Evolutionary conservation across 2,113 vertebrate genomes (phyloP).

Genomic region (Atherinomorus stipes): DNA sequence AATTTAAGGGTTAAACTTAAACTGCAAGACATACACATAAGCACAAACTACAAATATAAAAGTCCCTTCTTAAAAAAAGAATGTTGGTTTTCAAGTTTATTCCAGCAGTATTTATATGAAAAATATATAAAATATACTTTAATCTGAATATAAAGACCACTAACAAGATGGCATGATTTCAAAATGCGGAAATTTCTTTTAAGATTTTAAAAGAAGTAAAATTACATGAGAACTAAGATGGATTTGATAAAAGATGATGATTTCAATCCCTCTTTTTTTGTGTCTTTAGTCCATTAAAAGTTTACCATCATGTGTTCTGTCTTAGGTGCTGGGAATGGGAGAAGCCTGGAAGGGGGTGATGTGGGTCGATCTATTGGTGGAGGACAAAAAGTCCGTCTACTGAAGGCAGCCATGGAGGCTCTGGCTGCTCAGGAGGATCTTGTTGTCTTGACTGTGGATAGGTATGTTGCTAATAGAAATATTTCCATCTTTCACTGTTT

Average conservation of each 20-base stretch:
- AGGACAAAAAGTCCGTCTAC: constrained; percentile 94
- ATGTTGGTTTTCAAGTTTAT: background rate
- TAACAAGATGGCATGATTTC: no score
- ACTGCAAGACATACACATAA: background rate
- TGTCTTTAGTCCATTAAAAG: background rate
- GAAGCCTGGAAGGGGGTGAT: constrained; percentile 91
- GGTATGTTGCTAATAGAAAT: constrained; percentile 79
- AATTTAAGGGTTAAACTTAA: background rate
- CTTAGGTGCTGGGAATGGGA: constrained; percentile 92
- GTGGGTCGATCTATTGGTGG: constrained; percentile 91
- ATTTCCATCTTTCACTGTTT: background rate
- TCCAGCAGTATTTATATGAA: constrained; percentile 1
- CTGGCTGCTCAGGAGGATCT: constrained; percentile 89
- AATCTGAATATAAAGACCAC: no score
- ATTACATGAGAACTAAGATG: background rate
- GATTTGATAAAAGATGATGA: background rate
- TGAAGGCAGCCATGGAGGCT: constrained; percentile 89
- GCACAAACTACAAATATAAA: background rate
- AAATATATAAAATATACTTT: background rate
- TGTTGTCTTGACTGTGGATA: constrained; percentile 91
- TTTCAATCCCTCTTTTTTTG: background rate
- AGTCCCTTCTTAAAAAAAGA: no score
- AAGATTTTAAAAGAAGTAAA: no score
- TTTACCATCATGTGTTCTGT: constrained; percentile 8
- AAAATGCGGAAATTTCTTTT: no score